A percentile compares a stretch with the other conserved stretches of the same genome.
phyloP scores from a whole-genome alignment of 2,888 invertebrate genomes.

The Cephonodes hylas region DNA sequence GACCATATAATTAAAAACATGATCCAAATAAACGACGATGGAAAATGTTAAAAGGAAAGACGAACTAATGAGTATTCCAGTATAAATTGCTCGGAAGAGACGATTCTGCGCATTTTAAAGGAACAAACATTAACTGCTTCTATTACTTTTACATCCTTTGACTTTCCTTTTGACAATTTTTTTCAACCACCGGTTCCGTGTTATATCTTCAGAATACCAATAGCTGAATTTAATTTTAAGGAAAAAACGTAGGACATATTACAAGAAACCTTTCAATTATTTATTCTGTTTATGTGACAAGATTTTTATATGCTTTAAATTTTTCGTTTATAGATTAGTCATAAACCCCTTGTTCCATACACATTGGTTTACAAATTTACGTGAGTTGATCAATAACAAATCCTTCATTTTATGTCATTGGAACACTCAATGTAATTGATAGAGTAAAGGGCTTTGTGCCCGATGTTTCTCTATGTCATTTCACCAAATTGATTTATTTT shows the following conservation, averaged over 20 bases:
- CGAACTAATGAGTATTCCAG: neutral
- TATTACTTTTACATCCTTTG: neutral
- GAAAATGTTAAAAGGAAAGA: neutral
- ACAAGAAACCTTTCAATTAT: neutral
- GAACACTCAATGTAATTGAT: no score
- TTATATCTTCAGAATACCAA: neutral
- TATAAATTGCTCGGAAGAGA: neutral
- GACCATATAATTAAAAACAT: neutral
- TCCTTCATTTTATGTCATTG: no score
- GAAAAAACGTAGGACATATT: neutral
- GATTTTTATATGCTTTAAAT: neutral
- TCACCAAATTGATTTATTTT: no score
- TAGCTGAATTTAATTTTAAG: neutral
- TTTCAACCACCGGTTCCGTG: neutral
- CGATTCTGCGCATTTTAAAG: neutral
- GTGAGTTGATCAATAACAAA: no score
- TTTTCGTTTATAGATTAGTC: no score
- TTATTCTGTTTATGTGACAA: neutral
- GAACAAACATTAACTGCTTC: neutral
- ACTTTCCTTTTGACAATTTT: neutral
- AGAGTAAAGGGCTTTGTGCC: no score
- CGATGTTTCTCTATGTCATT: no score
- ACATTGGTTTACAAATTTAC: no score
- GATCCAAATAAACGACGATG: neutral
- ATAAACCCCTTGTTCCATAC: no score